Base-by-base conservation (phyloP, 2,797 vertebrate species). In the Catostomus latipinnis region DNA sequence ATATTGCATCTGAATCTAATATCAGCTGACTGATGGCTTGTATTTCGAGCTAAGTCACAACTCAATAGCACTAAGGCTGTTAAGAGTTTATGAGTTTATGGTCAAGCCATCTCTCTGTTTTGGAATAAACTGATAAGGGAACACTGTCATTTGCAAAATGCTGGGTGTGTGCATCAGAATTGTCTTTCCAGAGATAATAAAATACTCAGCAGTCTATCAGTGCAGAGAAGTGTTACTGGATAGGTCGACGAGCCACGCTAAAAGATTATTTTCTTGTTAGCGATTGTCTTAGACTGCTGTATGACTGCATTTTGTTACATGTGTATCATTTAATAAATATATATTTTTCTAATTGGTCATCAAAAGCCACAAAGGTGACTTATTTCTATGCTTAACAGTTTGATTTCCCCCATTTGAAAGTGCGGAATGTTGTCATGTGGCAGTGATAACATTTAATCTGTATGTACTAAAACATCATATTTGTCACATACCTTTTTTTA, bases 121-220 rank as follows among this genome's bases (percentile, higher is more conserved):
- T 69, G 61, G 49, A n/a, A 14, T 8, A 34, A 0, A 52, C 52
- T 48, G 80, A 76, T 76, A 68, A 76, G 74, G 10, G 57, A 6
- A 10, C 48, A 67, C 13, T 34, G 3, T 54, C 10, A 52, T n/a
- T 71, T 50, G 11, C 48, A 6, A 66, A 60, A 58, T 43, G 48
- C 10, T 11, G 7, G 16, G 34, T 12, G 10, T 11, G 14, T 10
- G 34, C 43, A 60, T 71, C 68, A 50, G 57, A 67, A 65, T 50
- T 63, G 74, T 53, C 52, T 75, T 12, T 60, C 34, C 54, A 16
- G 9, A 11, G 46, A 45, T 9, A 34, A 58, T 70, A 70, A 75
- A 78, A 69, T 6, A 70, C 4, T 14, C 50, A 66, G 53, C 4
- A 43, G 6, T 4, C 10, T 2, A 8, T 12, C 63, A 10, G 43